Evolutionary conservation across 23 tunicate species (phyloP), one percentile per base, ranked within the genome.

Genomic region (Oikopleura albicans): DNA sequence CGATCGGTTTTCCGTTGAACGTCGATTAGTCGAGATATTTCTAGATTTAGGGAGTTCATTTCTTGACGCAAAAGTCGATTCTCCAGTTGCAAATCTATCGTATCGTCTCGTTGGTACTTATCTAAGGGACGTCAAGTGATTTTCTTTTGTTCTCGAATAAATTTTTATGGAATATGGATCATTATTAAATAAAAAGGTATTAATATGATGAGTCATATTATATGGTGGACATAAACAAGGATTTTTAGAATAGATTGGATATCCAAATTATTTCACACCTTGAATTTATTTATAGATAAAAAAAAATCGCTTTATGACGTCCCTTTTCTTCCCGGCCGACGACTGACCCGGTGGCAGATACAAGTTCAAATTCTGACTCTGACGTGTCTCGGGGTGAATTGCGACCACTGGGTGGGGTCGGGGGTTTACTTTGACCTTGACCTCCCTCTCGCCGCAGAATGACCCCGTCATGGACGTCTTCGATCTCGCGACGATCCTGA

Each of bases 331-430:
- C 63, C 63, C 63, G 12, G 16, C 79, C 79, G 31, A 71, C 37
- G 31, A 71, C 79, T 4, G 79, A 71, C 31, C 79, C 79, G 4
- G 79, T 34, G 33, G 36, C 79, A 16, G 79, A 71, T 34, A 71
- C 79, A 4, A 71, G 4, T 71, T 71, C 79, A 29, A 71, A 71
- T 71, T 71, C 79, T 4, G 34, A 12, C 2, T 71, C 79, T 16
- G 27, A 12, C 4, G 4, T 29, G 31, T 12, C 27, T 71, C 36
- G 4, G 34, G 79, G 79, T 4, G 79, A 12, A 12, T 4, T 71
- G 28, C 37, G 28, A 16, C 79, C 79, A 71, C 79, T 71, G 31
- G 79, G 79, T 29, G 79, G 79, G 37, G 79, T 71, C 2, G 79
- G 79, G 2, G 79, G 79, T 29, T 71, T 71, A 4, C 33, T 34